Conservation (phyloP, 2,888 invertebrate species). For the Platynereis dumerilii region DNA sequence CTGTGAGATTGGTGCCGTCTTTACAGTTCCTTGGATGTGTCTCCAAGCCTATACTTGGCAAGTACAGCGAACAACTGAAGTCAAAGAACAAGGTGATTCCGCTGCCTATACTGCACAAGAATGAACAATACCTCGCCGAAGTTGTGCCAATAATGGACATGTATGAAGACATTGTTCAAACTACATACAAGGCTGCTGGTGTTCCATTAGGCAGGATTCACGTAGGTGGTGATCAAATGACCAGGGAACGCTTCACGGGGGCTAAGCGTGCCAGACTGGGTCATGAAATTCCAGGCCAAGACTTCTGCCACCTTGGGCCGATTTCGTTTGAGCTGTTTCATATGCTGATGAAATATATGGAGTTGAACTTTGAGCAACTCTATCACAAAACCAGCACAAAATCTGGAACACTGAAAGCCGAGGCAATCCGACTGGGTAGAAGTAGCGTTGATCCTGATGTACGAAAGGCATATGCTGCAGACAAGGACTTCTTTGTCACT, state of each 20-base stretch:
- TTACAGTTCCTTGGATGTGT: slow-evolving; percentile 4
- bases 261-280: too few species aligned
- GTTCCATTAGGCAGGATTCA: slow-evolving; percentile 21
- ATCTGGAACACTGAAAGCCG: too few species aligned
- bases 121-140: slow-evolving; percentile 35
- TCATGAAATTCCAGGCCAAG: too few species aligned
- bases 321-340: too few species aligned
- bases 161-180: slow-evolving; percentile 29
- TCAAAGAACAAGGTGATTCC: slow-evolving; percentile 25
- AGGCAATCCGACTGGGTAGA: too few species aligned
- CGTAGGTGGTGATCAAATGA: slow-evolving; percentile 36
- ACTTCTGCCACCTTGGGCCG: too few species aligned
- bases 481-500: too few species aligned
- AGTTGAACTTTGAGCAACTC: too few species aligned
- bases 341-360: too few species aligned
- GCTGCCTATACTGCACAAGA: slow-evolving; percentile 28
- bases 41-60: background rate
- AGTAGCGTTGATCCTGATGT: too few species aligned
- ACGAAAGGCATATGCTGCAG: too few species aligned
- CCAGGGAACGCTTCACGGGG: slow-evolving; percentile 31
- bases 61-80: background rate
- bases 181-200: slow-evolving; percentile 8
- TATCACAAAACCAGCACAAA: too few species aligned
- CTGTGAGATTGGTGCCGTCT: background rate
- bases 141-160: slow-evolving; percentile 32